These are phyloP conservation scores for Polydrusus tereticollis DNA, from an alignment of 2,888 invertebrate species.

Conservation along the genomic window DNA sequence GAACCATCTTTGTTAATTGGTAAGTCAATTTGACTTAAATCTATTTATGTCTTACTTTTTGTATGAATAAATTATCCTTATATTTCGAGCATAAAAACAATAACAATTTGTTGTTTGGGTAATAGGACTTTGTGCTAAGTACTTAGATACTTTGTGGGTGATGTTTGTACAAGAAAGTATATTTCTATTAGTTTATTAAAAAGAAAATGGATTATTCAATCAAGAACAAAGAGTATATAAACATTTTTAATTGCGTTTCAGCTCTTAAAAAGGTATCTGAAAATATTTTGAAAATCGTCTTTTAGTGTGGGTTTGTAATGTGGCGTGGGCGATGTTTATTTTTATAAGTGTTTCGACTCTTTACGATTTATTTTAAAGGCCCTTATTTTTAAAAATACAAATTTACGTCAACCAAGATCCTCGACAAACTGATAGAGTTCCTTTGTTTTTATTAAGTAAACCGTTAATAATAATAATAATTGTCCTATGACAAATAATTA, in stretches of 20 bases:
- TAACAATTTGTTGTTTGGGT: too few species aligned
- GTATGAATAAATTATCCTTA: background rate
- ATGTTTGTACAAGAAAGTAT: too few species aligned
- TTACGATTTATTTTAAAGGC: background rate
- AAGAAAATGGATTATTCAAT: background rate
- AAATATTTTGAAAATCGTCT: constrained; percentile 36
- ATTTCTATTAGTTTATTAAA: too few species aligned
- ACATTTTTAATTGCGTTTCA: constrained; percentile 7
- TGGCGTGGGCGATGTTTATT: constrained; percentile 19
- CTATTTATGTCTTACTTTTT: background rate
- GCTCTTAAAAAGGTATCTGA: constrained; percentile 28
- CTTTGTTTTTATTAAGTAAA: constrained; percentile 2
- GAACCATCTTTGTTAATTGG: constrained; percentile 77
- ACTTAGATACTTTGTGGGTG: too few species aligned
- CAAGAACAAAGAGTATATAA: constrained; percentile 5
- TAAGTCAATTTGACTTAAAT: constrained; percentile 65
- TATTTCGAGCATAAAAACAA: too few species aligned
- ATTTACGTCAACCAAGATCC: background rate
- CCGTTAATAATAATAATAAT: too few species aligned
- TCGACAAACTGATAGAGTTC: background rate
- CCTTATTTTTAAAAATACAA: background rate
- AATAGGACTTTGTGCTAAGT: too few species aligned
- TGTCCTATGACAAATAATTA: constrained; percentile 17
- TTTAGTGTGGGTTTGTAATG: constrained; percentile 30
- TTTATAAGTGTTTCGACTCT: constrained; percentile 1